A percentile compares a stretch with the other conserved stretches of the same genome.
Conservation (phyloP, 2,888 invertebrate genomes). For the Cantharis rufa region DNA sequence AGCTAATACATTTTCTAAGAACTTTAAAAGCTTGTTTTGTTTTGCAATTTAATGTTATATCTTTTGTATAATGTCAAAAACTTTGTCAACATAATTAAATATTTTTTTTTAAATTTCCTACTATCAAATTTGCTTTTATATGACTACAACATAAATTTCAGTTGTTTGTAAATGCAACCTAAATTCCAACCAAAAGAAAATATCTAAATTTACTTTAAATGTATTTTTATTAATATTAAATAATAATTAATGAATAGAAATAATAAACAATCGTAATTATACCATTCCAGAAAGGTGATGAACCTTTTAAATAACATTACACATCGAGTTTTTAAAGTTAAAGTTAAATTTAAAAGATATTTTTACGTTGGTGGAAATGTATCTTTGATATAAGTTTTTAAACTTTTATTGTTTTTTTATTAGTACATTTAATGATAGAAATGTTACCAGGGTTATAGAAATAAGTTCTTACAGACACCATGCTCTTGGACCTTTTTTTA, state of each 20-base stretch:
- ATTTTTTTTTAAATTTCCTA: not conserved
- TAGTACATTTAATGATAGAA: not conserved
- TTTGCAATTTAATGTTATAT: not conserved
- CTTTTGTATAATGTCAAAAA: not conserved
- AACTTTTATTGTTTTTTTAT: not conserved
- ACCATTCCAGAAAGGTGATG: not conserved
- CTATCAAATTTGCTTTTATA: not conserved
- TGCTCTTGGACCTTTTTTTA: not conserved
- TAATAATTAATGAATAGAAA: not conserved
- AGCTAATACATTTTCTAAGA: not conserved
- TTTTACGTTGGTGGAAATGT: not conserved
- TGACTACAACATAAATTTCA: not conserved
- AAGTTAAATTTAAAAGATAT: not conserved
- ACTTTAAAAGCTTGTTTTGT: not conserved
- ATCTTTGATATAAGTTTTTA: not conserved
- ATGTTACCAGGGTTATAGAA: not conserved
- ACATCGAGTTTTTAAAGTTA: not conserved
- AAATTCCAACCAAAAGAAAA: not conserved
- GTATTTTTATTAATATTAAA: not conserved
- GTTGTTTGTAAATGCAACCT: not conserved
- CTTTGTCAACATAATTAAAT: not conserved
- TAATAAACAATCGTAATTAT: not conserved
- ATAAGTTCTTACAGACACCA: not conserved
- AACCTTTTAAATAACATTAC: not conserved
- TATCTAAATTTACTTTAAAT: not conserved